These are phyloP conservation scores for Bellardia bayeri DNA, from an alignment of 2,888 invertebrate genomes.

Conservation along the genomic window DNA sequence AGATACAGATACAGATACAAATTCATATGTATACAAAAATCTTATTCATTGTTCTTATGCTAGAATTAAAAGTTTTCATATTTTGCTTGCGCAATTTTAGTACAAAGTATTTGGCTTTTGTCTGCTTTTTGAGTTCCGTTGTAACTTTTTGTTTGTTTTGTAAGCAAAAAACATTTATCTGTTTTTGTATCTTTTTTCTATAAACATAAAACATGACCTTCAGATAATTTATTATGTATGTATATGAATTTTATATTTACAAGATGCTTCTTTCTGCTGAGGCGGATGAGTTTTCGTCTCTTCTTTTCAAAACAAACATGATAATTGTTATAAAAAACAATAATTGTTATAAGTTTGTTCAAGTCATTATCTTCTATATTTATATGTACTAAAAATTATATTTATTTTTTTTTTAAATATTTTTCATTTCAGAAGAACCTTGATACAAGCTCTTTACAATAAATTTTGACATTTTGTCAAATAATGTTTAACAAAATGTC, in stretches of 20 bases:
- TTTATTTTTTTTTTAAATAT: background rate
- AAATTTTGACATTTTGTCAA: background rate
- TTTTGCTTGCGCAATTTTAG: constrained; percentile 52
- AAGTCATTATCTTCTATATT: background rate
- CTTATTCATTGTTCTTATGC: constrained; percentile 47
- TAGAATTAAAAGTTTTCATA: constrained; percentile 24
- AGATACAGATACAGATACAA: constrained; percentile 30
- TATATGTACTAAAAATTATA: background rate
- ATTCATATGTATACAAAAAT: background rate
- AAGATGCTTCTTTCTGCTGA: constrained; percentile 28
- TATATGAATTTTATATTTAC: constrained; percentile 18
- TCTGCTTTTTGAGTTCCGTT: constrained; percentile 57
- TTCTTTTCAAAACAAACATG: constrained; percentile 25
- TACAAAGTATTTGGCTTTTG: constrained; percentile 35
- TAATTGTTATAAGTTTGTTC: constrained; percentile 29
- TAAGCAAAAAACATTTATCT: constrained; percentile 28
- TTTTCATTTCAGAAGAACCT: background rate
- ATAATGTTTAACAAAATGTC: background rate
- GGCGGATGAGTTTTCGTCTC: constrained; percentile 26
- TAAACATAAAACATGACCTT: constrained; percentile 52
- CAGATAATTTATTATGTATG: constrained; percentile 33
- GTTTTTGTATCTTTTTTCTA: constrained; percentile 34
- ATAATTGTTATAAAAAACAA: constrained; percentile 45
- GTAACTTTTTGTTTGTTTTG: constrained; percentile 59
- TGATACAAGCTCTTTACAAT: background rate